A percentile compares a stretch with the other conserved stretches of the same genome.
phyloP scores from a whole-genome alignment of 1,140 invertebrate genomes.

The Lethrus apterus region DNA sequence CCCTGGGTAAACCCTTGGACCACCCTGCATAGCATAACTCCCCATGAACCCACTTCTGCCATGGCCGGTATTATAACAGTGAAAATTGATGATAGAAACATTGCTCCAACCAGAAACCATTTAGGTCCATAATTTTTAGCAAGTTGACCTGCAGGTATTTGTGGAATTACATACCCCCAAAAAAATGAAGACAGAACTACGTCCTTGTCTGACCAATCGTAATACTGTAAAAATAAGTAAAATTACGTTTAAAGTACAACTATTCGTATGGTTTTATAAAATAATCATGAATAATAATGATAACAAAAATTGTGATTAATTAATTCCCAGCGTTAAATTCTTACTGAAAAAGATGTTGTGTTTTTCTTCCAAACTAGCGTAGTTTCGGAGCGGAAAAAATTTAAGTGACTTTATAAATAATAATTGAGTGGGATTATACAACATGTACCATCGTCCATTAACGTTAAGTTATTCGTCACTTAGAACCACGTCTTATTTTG shows the following conservation, averaged over 20 bases:
- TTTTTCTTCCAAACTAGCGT: background rate
- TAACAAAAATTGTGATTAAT: background rate
- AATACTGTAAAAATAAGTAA: conserved; percentile 23
- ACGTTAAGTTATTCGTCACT: no score
- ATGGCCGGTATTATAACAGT: conserved; percentile 41
- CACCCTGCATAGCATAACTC: conserved; percentile 54
- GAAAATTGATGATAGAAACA: conserved; percentile 45
- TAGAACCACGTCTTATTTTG: background rate
- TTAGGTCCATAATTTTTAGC: conserved; percentile 56
- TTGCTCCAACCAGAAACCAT: conserved; percentile 47
- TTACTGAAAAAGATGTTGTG: background rate
- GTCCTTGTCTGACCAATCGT: conserved; percentile 44
- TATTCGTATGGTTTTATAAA: background rate
- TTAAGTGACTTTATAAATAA: no score
- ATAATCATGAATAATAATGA: background rate
- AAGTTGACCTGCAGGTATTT: conserved; percentile 58
- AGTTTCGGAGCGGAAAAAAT: background rate
- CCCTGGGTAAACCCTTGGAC: conserved; percentile 70
- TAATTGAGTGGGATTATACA: no score
- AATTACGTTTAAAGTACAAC: background rate
- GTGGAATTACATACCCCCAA: conserved; percentile 47
- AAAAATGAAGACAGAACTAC: conserved; percentile 56
- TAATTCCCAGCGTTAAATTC: background rate
- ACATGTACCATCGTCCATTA: no score
- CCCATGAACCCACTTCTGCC: conserved; percentile 48